Evolutionary conservation across 2,888 invertebrate genomes (phyloP).

Genomic region (Acanthosepion pharaonis): DNA sequence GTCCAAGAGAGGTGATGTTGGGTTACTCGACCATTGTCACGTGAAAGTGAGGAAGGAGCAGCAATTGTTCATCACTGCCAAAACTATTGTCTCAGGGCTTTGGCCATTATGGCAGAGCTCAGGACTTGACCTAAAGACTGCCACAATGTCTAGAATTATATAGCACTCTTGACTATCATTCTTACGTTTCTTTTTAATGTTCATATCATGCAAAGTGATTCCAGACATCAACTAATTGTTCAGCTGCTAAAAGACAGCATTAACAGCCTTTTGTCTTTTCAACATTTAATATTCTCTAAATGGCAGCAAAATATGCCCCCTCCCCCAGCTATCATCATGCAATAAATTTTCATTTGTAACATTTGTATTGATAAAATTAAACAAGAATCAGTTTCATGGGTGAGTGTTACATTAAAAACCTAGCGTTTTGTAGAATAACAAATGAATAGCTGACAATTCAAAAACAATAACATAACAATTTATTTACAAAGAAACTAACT

Average conservation of each 20-base stretch:
- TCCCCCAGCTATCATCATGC: not conserved
- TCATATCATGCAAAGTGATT: not conserved
- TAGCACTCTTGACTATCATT: not conserved
- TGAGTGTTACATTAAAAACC: not conserved
- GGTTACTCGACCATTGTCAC: not conserved
- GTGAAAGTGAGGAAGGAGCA: no score
- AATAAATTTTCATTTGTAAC: not conserved
- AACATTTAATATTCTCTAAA: not conserved
- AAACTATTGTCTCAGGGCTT: no score
- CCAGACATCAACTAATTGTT: not conserved
- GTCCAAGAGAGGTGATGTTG: conserved; percentile 71
- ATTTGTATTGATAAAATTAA: not conserved
- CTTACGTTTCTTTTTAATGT: not conserved
- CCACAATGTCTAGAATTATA: no score
- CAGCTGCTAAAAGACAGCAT: not conserved
- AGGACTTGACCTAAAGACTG: no score
- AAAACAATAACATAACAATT: not conserved
- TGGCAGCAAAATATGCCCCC: not conserved
- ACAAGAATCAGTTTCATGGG: no score
- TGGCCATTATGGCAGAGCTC: no score
- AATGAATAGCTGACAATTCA: not conserved
- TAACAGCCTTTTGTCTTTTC: not conserved
- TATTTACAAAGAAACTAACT: not conserved
- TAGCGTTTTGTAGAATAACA: not conserved
- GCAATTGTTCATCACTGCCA: no score